phyloP scores from a whole-genome alignment of 2,888 invertebrate species.

The Limnephilus marmoratus region DNA sequence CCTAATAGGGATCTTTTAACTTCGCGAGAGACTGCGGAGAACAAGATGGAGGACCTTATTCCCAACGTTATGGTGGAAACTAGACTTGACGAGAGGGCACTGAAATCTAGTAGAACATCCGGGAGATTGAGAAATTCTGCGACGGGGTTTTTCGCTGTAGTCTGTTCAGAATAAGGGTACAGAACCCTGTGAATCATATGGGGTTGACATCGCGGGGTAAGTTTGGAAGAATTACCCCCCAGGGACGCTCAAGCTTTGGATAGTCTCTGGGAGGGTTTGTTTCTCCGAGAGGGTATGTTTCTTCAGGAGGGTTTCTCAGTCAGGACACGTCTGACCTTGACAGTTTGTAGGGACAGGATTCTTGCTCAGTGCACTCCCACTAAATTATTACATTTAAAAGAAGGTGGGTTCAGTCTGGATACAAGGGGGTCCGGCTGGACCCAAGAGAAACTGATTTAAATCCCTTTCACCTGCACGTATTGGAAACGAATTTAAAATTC shows the following conservation, averaged over 20 bases:
- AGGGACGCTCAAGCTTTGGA: constrained; percentile 51
- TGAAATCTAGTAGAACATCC: background rate
- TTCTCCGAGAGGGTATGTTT: background rate
- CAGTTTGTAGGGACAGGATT: constrained; percentile 49
- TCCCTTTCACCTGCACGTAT: background rate
- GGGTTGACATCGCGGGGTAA: constrained; percentile 49
- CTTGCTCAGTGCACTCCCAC: constrained; percentile 27
- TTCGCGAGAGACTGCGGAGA: constrained; percentile 36
- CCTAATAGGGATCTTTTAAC: constrained; percentile 37
- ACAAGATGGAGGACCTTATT: constrained; percentile 7
- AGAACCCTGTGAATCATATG: constrained; percentile 54
- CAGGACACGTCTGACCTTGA: constrained; percentile 62
- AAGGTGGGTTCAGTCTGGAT: background rate
- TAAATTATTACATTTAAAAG: constrained; percentile 51
- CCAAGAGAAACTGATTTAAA: background rate
- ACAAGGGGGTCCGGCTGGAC: background rate
- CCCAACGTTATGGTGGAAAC: background rate
- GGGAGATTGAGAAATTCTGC: background rate
- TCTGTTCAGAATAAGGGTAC: background rate
- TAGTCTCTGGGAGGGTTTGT: constrained; percentile 16
- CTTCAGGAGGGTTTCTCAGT: constrained; percentile 43
- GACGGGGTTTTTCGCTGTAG: background rate
- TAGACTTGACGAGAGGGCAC: background rate
- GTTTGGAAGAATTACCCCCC: constrained; percentile 55
- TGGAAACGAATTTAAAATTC: background rate